Base-by-base conservation (phyloP, 1,140 invertebrate species). In the Heliconius himera region DNA sequence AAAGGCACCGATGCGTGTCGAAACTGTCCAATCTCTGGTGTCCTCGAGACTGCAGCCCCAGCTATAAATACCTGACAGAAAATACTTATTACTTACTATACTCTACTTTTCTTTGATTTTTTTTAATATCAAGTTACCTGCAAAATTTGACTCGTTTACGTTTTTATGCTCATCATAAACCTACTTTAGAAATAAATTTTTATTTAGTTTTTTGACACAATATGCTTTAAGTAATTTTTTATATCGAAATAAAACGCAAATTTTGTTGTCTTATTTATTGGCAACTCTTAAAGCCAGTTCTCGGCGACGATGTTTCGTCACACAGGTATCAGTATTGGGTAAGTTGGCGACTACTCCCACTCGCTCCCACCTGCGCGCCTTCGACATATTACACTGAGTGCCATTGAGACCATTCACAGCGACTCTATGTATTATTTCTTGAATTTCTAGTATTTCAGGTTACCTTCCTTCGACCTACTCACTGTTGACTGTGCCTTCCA, bases 291-390 rank as follows among this genome's bases (percentile, higher is more conserved):
- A 29, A 66, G 13, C 60, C 60, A 13, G 60, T 66, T 66, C 22
- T 29, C 22, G 9, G 60, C 22, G 60, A 29, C 13, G 26, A 29
- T 13, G 26, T 66, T 66, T 66, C 60, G 60, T 66, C 60, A 66
- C 13, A 36, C 38, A 72, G 70, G 18, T 72, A 72, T 22, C 36
- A 18, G n/a, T 20, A 29, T 66, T 66, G 60, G 11, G 60, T 22
- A 66, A 66, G 60, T 46, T 51, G 8, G 49, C 33, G 76, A 29
- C 60, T 26, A 29, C 60, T 66, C 76, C 76, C 76, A 73, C 76
- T 77, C 76, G n/a, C 46, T 33, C 76, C 76, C 71, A 78, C 76
- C 76, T 78, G 74, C 36, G 60, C 29, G 60, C 13, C 22, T 26
- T 29, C 60, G 60, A 29, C 60, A 49, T 41, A 76, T 46, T 76